These are phyloP conservation scores for Tetranychus piercei DNA, from an alignment of 2,888 invertebrate species.

Conservation along the genomic window DNA sequence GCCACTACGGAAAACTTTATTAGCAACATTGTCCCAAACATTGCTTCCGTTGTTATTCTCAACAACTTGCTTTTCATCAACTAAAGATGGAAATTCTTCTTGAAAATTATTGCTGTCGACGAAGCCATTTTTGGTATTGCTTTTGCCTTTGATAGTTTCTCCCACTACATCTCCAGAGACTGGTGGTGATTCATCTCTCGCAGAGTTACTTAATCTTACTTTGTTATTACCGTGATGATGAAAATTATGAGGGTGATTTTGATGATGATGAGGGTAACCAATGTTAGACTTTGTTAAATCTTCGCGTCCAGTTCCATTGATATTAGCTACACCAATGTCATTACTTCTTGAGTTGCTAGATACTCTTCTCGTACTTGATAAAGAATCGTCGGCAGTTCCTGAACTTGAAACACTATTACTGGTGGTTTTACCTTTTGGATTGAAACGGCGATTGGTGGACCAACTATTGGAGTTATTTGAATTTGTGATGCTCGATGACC, in stretches of 20 bases:
- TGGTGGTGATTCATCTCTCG: background rate
- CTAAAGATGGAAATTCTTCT: background rate
- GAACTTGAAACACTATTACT: background rate
- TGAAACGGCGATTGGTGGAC: background rate
- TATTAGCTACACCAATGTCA: background rate
- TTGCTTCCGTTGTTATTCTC: background rate
- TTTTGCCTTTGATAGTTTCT: background rate
- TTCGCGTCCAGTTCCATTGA: background rate
- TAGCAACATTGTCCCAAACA: background rate
- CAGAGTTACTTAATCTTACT: background rate
- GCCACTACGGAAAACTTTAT: background rate
- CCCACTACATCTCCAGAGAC: background rate
- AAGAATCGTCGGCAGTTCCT: background rate
- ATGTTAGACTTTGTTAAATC: background rate
- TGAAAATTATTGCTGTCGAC: background rate
- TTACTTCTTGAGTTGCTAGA: background rate
- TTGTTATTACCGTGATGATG: background rate
- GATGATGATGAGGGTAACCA: background rate
- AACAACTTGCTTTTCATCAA: background rate
- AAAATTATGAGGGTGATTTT: background rate
- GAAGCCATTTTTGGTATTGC: background rate
- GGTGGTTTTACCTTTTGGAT: background rate
- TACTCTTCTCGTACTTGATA: background rate
- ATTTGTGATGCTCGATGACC: background rate
- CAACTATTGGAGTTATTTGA: background rate